Conservation (phyloP, 35 echinoderm and acorn worm species). For the Hemicentrotus pulcherrimus region DNA sequence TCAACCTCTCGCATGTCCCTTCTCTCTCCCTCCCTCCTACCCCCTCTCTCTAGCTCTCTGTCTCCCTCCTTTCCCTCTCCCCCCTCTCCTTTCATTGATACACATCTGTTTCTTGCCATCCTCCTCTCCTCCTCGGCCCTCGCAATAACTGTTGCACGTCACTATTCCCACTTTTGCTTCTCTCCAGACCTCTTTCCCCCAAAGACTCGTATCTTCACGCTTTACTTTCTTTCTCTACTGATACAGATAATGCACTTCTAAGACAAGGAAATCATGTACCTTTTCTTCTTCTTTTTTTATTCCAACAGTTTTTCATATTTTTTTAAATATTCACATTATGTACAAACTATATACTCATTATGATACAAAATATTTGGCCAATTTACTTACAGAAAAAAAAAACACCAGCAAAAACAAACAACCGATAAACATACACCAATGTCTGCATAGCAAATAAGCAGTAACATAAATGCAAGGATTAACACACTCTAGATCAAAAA, state of each 20-base stretch:
- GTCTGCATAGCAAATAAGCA: not conserved
- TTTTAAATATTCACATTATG: slow-evolving; percentile 49
- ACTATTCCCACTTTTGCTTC: too few relatives aligned
- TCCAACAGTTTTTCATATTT: slow-evolving; percentile 33
- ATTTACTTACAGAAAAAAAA: not conserved
- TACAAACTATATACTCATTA: slow-evolving; percentile 35
- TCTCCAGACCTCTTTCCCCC: too few relatives aligned
- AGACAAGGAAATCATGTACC: not conserved
- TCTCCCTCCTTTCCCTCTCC: too few relatives aligned
- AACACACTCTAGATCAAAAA: not conserved
- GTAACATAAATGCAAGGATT: not conserved
- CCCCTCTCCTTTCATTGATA: not conserved
- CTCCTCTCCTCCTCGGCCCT: not conserved
- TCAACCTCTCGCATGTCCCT: too few relatives aligned
- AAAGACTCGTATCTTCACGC: too few relatives aligned
- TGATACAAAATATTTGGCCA: slow-evolving; percentile 33
- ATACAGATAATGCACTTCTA: not conserved
- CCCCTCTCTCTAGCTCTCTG: too few relatives aligned
- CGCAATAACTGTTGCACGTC: too few relatives aligned
- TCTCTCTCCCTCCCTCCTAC: too few relatives aligned
- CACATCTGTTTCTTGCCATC: not conserved
- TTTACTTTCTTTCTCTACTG: not conserved
- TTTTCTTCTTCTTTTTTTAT: slow-evolving; percentile 2
- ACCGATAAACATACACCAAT: not conserved
- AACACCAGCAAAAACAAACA: slow-evolving; percentile 21